Evolutionary conservation across 1,140 invertebrate genomes (phyloP).

Genomic region (Drosophila mojavensis): DNA sequence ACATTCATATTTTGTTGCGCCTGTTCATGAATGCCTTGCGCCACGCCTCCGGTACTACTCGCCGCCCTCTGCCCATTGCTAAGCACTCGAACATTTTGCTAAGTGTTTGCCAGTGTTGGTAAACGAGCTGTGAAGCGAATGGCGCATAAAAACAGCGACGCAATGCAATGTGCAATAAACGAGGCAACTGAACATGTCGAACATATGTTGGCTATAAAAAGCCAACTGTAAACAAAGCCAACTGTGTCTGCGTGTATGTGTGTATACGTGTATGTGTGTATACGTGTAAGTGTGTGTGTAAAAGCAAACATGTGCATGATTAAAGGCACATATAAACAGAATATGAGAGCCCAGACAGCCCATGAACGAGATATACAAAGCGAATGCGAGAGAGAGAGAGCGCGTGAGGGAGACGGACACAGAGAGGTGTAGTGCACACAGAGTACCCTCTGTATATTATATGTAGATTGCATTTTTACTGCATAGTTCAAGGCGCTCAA

Average conservation of each 20-base stretch:
- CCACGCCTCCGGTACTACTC: neutral
- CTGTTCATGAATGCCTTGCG: neutral
- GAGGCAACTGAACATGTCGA: slow-evolving; percentile 60
- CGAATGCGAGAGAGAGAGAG: neutral
- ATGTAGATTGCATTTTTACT: slow-evolving; percentile 27
- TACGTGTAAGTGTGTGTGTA: slow-evolving; percentile 2
- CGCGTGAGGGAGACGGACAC: neutral
- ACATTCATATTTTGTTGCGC: slow-evolving; percentile 18
- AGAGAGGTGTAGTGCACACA: neutral
- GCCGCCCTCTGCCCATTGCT: neutral
- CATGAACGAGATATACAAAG: neutral
- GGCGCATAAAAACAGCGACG: slow-evolving; percentile 32
- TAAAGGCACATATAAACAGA: slow-evolving; percentile 51
- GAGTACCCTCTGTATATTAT: neutral
- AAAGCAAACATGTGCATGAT: slow-evolving; percentile 63
- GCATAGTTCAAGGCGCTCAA: slow-evolving; percentile 47
- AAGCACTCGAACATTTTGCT: slow-evolving; percentile 41
- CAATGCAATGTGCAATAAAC: slow-evolving; percentile 49
- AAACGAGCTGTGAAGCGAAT: slow-evolving; percentile 34
- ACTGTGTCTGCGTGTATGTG: neutral
- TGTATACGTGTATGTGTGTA: slow-evolving; percentile 8
- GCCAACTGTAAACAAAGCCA: slow-evolving; percentile 69
- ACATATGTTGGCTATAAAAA: slow-evolving; percentile 73
- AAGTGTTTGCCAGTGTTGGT: slow-evolving; percentile 60
- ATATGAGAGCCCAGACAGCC: slow-evolving; percentile 33